Base-by-base conservation (phyloP, 2,797 vertebrate genomes). In the Pipistrellus nathusii region DNA sequence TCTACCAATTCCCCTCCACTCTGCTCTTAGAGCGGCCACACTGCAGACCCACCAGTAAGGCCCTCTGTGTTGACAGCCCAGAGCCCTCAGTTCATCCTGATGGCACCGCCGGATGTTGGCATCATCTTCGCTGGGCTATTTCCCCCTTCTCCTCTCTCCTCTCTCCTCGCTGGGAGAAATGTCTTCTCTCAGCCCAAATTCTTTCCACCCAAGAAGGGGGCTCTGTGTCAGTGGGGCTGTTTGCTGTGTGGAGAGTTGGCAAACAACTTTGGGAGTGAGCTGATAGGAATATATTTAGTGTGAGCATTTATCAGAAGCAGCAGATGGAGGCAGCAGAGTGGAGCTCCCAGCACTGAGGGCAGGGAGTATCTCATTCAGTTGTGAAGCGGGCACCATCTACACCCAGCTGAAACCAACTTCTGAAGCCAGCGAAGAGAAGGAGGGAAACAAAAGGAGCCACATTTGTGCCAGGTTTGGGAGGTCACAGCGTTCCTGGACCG, bases 321-420 rank as follows among this genome's bases (percentile, higher is more conserved):
- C 97, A 97, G 97, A 97, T 96, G 97, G 96, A 97, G 93, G 96
- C 96, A 97, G 83, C 96, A 95, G 96, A 94, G 95, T 93, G 94
- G 93, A 93, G 95, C 95, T 97, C 91, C 94, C 91, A 96, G 96
- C 89, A 96, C 95, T 0, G 44, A 97, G 96, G 95, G 95, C 96
- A 96, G 91, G 92, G 94, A 95, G 72, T 81, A 71, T 88, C 92
- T 94, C 90, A 94, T 62, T 97, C 95, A 92, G 92, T 93, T 95
- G 95, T 83, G 90, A 97, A 96, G 90, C 3, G 20, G 1, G 0
- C 59, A 85, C 76, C 93, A 84, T 90, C 95, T 92, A 94, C 78
- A 95, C 91, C 92, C 88, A 77, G 96, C 96, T 94, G 95, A 95
- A 88, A 95, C 90, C n/a, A 59, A 85, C 82, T 94, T 77, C 27